phyloP scores from a whole-genome alignment of 2,113 vertebrate genomes.

The Prietella phreatophila region DNA sequence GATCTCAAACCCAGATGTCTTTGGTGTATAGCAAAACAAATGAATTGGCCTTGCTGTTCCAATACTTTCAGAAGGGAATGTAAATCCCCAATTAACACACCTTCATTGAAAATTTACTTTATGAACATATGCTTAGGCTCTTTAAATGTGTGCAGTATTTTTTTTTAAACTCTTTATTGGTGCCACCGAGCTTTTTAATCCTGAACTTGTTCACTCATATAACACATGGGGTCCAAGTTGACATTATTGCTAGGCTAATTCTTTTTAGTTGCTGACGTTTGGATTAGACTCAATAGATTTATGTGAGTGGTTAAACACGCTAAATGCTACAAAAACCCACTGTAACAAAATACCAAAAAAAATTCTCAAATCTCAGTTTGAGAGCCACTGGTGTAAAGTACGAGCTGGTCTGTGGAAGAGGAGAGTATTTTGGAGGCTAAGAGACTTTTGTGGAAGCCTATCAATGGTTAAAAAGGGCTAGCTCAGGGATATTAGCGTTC shows the following conservation, averaged over 20 bases:
- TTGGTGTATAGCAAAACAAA: no score
- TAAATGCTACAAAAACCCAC: not conserved
- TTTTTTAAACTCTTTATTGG: not conserved
- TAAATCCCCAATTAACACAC: not conserved
- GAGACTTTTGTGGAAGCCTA: not conserved
- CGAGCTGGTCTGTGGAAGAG: not conserved
- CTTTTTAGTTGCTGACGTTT: not conserved
- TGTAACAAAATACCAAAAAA: not conserved
- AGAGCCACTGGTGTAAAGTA: not conserved
- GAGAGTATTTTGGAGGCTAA: not conserved
- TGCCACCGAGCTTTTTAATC: not conserved
- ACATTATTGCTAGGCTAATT: not conserved
- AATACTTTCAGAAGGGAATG: no score
- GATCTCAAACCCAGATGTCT: no score
- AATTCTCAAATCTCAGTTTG: not conserved
- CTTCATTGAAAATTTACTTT: not conserved
- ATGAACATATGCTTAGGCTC: not conserved
- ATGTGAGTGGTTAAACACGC: not conserved
- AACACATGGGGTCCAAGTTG: not conserved
- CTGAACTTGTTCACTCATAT: not conserved
- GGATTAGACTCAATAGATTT: not conserved
- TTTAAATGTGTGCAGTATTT: not conserved
- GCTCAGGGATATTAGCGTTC: not conserved
- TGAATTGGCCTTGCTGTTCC: no score
- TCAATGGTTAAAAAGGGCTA: not conserved